Conservation (phyloP, 2,113 vertebrate genomes). For the Phylloscopus whistleri region DNA sequence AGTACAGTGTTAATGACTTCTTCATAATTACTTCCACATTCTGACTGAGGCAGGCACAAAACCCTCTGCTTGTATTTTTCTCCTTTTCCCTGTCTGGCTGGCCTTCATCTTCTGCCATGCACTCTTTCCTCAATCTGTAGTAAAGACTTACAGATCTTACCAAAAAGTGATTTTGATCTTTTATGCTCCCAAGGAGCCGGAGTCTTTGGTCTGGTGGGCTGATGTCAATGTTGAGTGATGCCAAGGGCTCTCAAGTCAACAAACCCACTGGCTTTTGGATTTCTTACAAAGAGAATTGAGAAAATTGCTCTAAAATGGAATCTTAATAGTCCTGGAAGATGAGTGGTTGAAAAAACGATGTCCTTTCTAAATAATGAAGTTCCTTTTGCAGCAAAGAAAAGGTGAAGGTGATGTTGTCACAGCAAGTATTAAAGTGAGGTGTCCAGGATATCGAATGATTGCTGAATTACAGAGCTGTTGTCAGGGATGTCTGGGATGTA, state of each 20-base stretch:
- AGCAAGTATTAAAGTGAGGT: neutral
- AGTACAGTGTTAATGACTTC: neutral
- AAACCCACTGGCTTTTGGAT: neutral
- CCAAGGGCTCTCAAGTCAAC: neutral
- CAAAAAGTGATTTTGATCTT: neutral
- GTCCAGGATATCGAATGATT: neutral
- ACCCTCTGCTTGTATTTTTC: neutral
- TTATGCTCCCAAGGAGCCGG: neutral
- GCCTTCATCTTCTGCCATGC: neutral
- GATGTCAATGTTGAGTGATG: neutral
- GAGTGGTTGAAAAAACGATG: neutral
- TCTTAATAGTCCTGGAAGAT: neutral
- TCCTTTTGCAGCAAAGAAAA: neutral
- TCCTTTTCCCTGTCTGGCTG: neutral
- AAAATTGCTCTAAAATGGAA: neutral
- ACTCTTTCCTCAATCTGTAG: neutral
- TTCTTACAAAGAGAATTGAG: neutral
- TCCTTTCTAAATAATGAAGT: neutral
- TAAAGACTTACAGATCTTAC: neutral
- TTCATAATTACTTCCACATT: neutral
- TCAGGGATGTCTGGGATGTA: neutral
- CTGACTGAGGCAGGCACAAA: neutral
- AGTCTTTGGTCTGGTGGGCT: neutral
- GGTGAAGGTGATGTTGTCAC: neutral
- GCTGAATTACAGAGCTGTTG: neutral